A percentile compares a stretch with the other conserved stretches of the same genome.
phyloP scores from a whole-genome alignment of 2,888 invertebrate genomes.

The Lithophane ornitopus region DNA sequence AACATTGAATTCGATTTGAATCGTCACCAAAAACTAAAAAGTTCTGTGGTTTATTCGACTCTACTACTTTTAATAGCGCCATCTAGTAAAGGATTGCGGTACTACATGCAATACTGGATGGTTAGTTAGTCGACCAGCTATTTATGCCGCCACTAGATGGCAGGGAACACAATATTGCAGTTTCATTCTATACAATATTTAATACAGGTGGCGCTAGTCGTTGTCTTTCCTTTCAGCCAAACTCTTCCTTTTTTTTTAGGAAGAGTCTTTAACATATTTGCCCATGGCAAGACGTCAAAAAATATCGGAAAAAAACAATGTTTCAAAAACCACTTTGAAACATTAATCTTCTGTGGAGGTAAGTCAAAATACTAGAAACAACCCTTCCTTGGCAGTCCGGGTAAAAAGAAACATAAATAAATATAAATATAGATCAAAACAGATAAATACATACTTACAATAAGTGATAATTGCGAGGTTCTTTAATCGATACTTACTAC shows the following conservation, averaged over 20 bases:
- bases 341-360: no score
- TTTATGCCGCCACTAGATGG: slow-evolving; percentile 22
- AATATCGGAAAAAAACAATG: no score
- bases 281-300: neutral
- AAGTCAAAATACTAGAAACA: no score
- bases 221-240: neutral
- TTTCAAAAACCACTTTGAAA: neutral
- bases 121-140: no score
- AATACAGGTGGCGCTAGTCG: slow-evolving; percentile 50
- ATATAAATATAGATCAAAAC: neutral
- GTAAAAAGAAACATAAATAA: neutral
- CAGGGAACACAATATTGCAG: neutral
- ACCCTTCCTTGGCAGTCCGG: no score
- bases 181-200: neutral
- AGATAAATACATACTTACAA: neutral
- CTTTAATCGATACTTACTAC: neutral
- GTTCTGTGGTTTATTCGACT: neutral
- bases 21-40: neutral
- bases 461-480: neutral
- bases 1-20: neutral
- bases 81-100: slow-evolving; percentile 7
- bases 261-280: neutral
- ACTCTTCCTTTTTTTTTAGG: neutral
- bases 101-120: neutral
- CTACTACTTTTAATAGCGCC: slow-evolving; percentile 6